These are phyloP conservation scores for Panonychus citri DNA, from an alignment of 1,140 invertebrate genomes.

Conservation along the genomic window DNA sequence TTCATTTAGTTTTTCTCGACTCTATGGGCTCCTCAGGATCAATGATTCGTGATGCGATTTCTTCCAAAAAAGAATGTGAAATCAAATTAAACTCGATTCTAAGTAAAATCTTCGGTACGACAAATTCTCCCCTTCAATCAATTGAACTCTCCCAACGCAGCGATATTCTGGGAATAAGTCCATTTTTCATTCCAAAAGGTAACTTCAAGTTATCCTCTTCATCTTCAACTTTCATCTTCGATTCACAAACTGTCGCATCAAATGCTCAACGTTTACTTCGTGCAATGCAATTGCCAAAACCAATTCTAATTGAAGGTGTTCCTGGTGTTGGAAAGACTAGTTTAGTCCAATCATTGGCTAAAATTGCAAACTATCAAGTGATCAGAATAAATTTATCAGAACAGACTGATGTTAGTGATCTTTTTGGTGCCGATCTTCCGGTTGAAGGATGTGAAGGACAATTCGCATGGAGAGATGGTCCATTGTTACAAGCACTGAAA, in stretches of 20 bases:
- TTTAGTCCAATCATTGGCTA: slow-evolving; percentile 70
- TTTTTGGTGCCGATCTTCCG: slow-evolving; percentile 94
- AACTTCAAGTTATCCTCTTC: neutral
- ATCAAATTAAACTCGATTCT: neutral
- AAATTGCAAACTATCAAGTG: slow-evolving; percentile 48
- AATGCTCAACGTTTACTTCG: slow-evolving; percentile 65
- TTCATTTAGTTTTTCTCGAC: slow-evolving; percentile 71
- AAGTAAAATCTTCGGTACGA: neutral
- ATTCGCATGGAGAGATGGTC: slow-evolving; percentile 90
- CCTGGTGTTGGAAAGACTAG: slow-evolving; percentile 97
- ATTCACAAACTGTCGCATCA: slow-evolving; percentile 51
- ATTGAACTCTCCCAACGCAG: neutral
- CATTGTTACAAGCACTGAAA: slow-evolving; percentile 72
- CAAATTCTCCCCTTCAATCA: neutral
- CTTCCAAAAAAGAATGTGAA: neutral
- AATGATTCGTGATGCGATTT: neutral
- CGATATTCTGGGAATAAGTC: slow-evolving; percentile 20
- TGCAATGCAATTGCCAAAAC: slow-evolving; percentile 61
- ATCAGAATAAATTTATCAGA: slow-evolving; percentile 92
- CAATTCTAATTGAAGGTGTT: slow-evolving; percentile 83
- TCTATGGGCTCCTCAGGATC: slow-evolving; percentile 38
- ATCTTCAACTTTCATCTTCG: slow-evolving; percentile 28
- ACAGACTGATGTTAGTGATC: slow-evolving; percentile 89
- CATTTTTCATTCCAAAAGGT: slow-evolving; percentile 24
- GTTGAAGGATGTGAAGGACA: slow-evolving; percentile 37